These are phyloP conservation scores for Aricia artaxerxes DNA, from an alignment of 2,888 invertebrate genomes.

Conservation along the genomic window DNA sequence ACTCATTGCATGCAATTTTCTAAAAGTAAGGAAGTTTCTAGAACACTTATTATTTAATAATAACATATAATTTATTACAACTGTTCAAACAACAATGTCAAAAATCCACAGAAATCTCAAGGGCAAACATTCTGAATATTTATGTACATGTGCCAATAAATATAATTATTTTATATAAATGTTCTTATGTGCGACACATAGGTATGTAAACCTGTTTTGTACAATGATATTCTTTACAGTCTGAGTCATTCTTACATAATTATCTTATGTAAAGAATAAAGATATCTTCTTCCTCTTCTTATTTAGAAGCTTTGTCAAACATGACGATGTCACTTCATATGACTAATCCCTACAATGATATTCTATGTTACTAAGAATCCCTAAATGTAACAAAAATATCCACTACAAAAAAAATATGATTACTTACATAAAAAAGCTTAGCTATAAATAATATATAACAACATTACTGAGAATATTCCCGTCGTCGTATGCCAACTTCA, in stretches of 20 bases:
- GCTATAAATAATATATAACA: too few relatives aligned
- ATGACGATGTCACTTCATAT: too few relatives aligned
- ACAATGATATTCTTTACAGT: slow-evolving; percentile 4
- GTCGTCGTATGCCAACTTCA: too few relatives aligned
- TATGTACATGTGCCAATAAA: neutral
- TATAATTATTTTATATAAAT: slow-evolving; percentile 3
- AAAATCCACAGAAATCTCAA: neutral
- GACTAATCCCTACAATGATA: too few relatives aligned
- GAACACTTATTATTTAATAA: neutral
- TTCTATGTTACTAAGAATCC: too few relatives aligned
- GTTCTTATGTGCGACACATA: neutral
- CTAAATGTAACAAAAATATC: too few relatives aligned
- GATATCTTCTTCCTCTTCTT: neutral
- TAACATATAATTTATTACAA: neutral
- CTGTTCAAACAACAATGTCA: neutral
- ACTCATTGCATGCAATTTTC: slow-evolving; percentile 1
- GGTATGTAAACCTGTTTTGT: slow-evolving; percentile 1
- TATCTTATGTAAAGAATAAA: neutral
- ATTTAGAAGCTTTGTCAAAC: too few relatives aligned
- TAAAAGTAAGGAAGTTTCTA: neutral
- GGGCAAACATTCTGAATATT: slow-evolving; percentile 14
- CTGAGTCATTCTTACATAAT: slow-evolving; percentile 5
- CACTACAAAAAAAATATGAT: too few relatives aligned
- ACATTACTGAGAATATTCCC: too few relatives aligned
- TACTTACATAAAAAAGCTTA: too few relatives aligned